Base-by-base conservation (phyloP, 2,797 vertebrate species). In the Pseudopleuronectes americanus region DNA sequence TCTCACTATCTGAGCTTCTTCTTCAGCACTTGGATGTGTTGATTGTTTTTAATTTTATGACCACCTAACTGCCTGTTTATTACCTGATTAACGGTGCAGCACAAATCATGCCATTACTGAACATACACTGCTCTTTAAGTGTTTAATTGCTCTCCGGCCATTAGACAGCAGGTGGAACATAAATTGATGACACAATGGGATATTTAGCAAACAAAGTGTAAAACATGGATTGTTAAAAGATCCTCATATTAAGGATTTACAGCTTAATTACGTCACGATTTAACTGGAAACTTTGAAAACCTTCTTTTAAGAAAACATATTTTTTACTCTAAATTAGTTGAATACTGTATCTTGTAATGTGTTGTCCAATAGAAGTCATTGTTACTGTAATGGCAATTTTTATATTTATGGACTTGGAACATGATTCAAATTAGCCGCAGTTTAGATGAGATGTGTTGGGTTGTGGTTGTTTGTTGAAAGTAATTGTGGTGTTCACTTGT, bases 11-110 rank as follows among this genome's bases (percentile, higher is more conserved):
- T 49, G 57, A 55, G 71, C 10, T 57, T 54, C 23, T 63, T 68
- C 26, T 36, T 8, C 13, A 60, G 16, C 55, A 23, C 52, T 74
- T 22, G 41, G 49, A 52, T 19, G 21, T 60, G 53, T 56, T 56
- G 13, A 52, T 57, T 43, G 43, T 38, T 74, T 65, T 85, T 63
- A 13, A 51, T 64, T 84, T 88, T 80, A 88, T 21, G 49, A 55
- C 58, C 54, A 36, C 26, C 49, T 57, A 45, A 71, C 55, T 31
- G 64, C 31, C 62, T 48, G 33, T 78, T 87, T 74, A 77, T 70
- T 16, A 28, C 64, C 57, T 21, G 64, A 53, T 73, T 79, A 75
- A 60, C 0, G 24, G n/a, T 22, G 6, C 45, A 19, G 19, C 60
- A 68, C 28, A 57, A 68, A 62, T 75, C 21, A 61, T 36, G 43